These are phyloP conservation scores for Pristiophorus japonicus DNA, from an alignment of 2,113 vertebrate genomes.

Conservation along the genomic window DNA sequence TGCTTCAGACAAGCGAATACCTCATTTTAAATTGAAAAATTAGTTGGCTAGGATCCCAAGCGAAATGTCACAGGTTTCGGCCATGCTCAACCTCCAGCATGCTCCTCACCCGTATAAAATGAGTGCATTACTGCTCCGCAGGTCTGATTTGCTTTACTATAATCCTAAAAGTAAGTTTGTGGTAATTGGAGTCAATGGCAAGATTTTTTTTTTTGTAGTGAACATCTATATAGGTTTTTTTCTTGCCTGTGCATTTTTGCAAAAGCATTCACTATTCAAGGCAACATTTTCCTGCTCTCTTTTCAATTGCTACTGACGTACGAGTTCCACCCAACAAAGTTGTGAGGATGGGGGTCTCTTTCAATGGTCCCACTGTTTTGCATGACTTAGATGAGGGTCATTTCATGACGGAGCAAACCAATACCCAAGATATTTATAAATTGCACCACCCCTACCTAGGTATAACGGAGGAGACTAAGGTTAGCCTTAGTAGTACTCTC, in stretches of 20 bases:
- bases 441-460: background rate
- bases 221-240: background rate
- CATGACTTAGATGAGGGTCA: background rate
- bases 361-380: background rate
- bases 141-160: background rate
- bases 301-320: background rate
- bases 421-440: background rate
- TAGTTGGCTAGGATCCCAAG: background rate
- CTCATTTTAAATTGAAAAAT: background rate
- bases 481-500: background rate
- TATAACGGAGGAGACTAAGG: background rate
- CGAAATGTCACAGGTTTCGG: background rate
- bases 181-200: background rate
- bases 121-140: background rate
- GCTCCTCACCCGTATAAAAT: background rate
- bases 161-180: no score
- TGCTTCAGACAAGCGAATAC: background rate
- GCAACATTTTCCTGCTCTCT: background rate
- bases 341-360: background rate
- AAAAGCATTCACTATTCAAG: background rate
- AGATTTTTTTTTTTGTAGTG: background rate
- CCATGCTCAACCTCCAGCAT: background rate
- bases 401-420: background rate
- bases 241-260: background rate
- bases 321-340: background rate